Base-by-base conservation (phyloP, 2,888 invertebrate species). In the Drosophila ustulata region DNA sequence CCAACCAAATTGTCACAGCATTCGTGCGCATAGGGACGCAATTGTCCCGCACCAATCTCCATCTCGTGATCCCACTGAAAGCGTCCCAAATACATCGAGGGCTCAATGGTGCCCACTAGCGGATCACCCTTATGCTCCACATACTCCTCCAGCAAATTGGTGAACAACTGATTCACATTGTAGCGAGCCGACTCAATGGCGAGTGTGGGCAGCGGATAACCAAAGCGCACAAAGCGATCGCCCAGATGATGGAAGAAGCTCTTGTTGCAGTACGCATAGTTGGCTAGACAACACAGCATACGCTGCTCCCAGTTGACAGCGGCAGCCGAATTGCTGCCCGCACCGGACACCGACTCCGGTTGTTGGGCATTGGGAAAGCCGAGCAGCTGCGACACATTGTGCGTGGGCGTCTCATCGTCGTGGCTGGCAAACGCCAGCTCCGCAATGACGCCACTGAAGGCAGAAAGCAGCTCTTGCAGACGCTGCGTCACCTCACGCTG, bases 61-160 rank as follows among this genome's bases (percentile, higher is more conserved):
- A 95, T 94, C 80, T 96, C 96, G 0, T 95, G 95, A 84, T 96
- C 96, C 95, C 98, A 97, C 89, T 96, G 96, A 90, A 98, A 97
- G 65, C 96, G 94, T 0, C 98, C 98, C 89, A 97, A 94, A 92
- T 98, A 98, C 98, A 99, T 98, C 71, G 97, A 97, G 5, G 97
- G 97, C 92, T 99, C 98, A 74, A 99, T 98, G 5, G 97, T 97
- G n/a, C 98, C 98, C 26, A 98, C 97, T 9, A 99, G 93, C 0
- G 98, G 98, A 93, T 98, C 98, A 47, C 97, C 96, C 90, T 98
- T 98, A 89, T 97, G 96, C 91, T 98, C 98, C 53, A 97, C 93
- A 90, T 97, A 97, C 2, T 95, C 95, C 86, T 97, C 97, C 11
- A 97, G 94, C 64, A 97, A 81, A 63, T 91, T 93, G 6, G 91